phyloP scores from a whole-genome alignment of 2,797 vertebrate genomes.

The Sitta carolinensis region DNA sequence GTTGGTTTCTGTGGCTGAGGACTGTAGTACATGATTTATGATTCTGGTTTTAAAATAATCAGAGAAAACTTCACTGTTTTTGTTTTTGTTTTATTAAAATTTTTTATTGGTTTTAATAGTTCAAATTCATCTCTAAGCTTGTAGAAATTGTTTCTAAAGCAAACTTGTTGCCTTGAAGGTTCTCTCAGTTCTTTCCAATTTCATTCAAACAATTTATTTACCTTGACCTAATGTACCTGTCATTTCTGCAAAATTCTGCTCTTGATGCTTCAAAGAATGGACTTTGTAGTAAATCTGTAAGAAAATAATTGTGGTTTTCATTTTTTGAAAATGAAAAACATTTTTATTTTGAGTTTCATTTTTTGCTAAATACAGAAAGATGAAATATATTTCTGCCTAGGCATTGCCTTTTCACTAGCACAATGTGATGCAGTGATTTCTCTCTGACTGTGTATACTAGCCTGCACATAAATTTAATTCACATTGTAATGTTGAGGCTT shows the following conservation, averaged over 20 bases:
- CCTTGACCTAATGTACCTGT: constrained; percentile 5
- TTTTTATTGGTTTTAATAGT: neutral
- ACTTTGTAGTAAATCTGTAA: neutral
- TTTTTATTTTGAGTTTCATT: neutral
- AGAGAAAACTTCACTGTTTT: neutral
- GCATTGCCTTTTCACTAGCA: neutral
- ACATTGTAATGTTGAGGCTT: neutral
- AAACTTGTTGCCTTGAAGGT: neutral
- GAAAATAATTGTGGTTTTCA: constrained; percentile 22
- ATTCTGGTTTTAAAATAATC: neutral
- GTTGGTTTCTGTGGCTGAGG: neutral
- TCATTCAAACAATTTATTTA: constrained; percentile 29
- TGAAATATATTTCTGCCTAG: neutral
- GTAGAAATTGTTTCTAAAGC: neutral
- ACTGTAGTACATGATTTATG: neutral
- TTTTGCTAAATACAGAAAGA: neutral
- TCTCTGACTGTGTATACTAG: neutral
- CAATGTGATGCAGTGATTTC: neutral
- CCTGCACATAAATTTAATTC: neutral
- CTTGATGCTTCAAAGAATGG: neutral
- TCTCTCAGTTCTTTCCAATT: constrained; percentile 1
- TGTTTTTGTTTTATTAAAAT: neutral
- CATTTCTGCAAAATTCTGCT: constrained; percentile 5
- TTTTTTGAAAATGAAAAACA: neutral
- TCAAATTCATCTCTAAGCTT: neutral